Evolutionary conservation across 2,113 vertebrate genomes (phyloP), one percentile per base, ranked within the genome.

Genomic region (Nibea coibor): DNA sequence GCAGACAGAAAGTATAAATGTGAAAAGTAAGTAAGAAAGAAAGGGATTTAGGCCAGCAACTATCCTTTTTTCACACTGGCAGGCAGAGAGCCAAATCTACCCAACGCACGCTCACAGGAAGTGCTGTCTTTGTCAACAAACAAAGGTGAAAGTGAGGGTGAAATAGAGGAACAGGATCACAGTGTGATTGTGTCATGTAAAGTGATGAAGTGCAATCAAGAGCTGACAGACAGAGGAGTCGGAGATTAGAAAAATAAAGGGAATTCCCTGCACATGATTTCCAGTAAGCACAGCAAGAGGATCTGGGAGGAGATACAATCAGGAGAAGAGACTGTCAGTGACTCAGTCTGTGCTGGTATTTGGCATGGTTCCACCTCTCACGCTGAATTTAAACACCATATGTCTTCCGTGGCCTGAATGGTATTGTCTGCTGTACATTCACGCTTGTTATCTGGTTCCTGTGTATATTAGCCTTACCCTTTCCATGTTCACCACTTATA

Each of bases 401-500:
- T 87, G 77, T 74, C 6, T 47, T 68, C 75, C 51, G 53, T 51
- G 0, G 19, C 24, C 7, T 22, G 9, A 1, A 16, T 19, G 0
- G 10, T 28, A 35, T 62, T 58, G 50, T 72, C 2, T 1, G 14
- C 0, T 28, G 24, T 45, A 4, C 65, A 74, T 4, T 92, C 82
- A 85, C 80, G 70, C 67, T 80, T 75, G 57, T 65, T 84, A 87
- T 86, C 80, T 85, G 66, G 22, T 64, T 89, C 72, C 75, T 65
- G 39, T 67, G 78, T 75, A 26, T 11, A 17, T 16, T 20, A 24
- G 4, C 47, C 19, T 10, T 10, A 28, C 42, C 35, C 39, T 35
- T 26, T 50, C 28, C 1, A 12, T 20, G 19, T 72, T 43, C 16
- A 39, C 48, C 8, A 5, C 35, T 39, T 39, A 7, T 8, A 61